Conservation (phyloP, 2,113 vertebrate species). For the Neotoma lepida region DNA sequence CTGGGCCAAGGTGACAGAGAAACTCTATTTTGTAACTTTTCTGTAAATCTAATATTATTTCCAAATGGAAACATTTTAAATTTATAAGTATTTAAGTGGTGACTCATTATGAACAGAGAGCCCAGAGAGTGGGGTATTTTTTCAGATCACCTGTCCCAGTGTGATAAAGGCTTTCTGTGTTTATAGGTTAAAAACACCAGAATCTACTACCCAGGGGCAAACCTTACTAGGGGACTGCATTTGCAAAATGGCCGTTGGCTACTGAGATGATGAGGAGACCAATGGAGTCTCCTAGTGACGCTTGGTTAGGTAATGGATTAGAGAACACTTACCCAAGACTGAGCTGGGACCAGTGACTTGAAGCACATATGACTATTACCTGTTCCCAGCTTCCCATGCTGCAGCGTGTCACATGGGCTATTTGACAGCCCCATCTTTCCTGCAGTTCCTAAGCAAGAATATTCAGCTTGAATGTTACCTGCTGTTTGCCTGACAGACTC, state of each 20-base stretch:
- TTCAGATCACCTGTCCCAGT: too few relatives aligned
- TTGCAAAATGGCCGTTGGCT: background rate
- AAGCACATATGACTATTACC: too few relatives aligned
- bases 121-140: background rate
- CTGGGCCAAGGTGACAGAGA: background rate
- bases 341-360: background rate
- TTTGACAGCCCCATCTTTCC: background rate
- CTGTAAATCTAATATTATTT: background rate
- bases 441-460: background rate
- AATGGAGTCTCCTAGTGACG: background rate
- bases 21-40: constrained; percentile 14
- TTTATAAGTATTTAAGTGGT: background rate
- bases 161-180: background rate
- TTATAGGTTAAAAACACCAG: background rate
- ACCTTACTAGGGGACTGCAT: background rate
- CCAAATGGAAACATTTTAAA: background rate
- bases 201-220: background rate
- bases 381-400: background rate
- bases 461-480: background rate
- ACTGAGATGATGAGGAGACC: background rate
- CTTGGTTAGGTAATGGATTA: background rate
- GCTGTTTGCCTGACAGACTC: background rate
- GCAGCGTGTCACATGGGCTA: background rate
- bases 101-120: background rate
- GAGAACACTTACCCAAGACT: too few relatives aligned